A percentile compares a stretch with the other conserved stretches of the same genome.
These are phyloP conservation scores for Zygaena filipendulae DNA, from an alignment of 2,888 invertebrate species.

Conservation along the genomic window DNA sequence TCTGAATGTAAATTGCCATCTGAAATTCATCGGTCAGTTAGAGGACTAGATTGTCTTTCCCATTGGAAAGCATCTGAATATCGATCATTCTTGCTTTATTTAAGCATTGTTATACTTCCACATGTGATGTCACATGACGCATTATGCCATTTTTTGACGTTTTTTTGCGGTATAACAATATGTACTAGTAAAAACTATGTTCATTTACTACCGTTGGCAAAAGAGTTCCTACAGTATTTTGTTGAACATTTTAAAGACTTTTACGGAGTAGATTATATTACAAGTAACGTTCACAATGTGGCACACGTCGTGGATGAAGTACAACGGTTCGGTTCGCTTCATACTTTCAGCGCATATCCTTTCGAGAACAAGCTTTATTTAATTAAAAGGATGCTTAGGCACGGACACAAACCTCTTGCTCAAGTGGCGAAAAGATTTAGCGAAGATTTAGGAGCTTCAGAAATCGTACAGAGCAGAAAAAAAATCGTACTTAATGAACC, in stretches of 20 bases:
- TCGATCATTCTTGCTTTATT: constrained; percentile 15
- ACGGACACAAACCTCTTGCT: constrained; percentile 12
- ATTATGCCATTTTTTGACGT: constrained; percentile 5
- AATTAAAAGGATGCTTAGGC: constrained; percentile 11
- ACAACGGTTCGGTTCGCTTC: constrained; percentile 10
- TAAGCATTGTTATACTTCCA: constrained; percentile 9
- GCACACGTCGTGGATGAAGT: constrained; percentile 15
- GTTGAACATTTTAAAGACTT: constrained; percentile 6
- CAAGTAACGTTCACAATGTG: constrained; percentile 18
- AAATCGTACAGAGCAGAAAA: no score
- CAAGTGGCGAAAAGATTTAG: constrained; percentile 13
- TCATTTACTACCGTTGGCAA: constrained; percentile 4
- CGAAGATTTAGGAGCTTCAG: no score
- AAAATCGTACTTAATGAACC: no score
- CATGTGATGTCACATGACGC: constrained; percentile 2
- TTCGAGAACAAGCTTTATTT: constrained; percentile 13
- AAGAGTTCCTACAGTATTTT: constrained; percentile 7
- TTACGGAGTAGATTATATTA: constrained; percentile 14
- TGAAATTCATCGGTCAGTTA: constrained; percentile 9
- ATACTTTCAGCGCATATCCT: constrained; percentile 13
- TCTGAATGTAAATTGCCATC: constrained; percentile 2
- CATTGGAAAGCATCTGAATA: constrained; percentile 17
- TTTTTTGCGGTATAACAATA: no score
- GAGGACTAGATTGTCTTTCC: constrained; percentile 1
- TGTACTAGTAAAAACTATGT: no score